Evolutionary conservation across 1,140 invertebrate species (phyloP).

Genomic region (Habropoda laboriosa): DNA sequence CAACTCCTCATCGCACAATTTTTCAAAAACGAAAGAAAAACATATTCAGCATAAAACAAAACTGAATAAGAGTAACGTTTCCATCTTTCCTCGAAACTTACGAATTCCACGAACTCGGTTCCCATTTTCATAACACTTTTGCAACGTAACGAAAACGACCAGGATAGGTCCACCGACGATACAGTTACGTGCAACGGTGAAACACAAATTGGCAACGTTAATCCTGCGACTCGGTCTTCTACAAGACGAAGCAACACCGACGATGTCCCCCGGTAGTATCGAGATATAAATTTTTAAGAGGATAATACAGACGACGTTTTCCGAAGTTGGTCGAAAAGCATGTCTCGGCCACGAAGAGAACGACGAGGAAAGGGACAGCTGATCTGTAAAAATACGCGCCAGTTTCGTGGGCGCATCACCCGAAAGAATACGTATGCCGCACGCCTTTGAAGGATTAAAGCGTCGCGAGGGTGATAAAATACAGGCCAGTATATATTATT

Average conservation of each 20-base stretch:
- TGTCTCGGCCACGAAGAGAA: neutral
- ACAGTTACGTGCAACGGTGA: neutral
- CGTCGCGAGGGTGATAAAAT: constrained; percentile 14
- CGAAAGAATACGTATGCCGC: neutral
- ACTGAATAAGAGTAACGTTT: too few relatives aligned
- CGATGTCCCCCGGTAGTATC: neutral
- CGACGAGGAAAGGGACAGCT: neutral
- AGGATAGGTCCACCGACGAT: neutral
- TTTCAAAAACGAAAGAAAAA: too few relatives aligned
- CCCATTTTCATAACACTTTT: too few relatives aligned
- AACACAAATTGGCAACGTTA: constrained; percentile 13
- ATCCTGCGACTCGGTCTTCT: neutral
- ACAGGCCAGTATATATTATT: neutral
- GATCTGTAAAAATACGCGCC: neutral
- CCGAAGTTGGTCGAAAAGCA: neutral
- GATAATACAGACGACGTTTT: neutral
- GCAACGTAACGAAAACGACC: neutral
- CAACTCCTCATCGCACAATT: too few relatives aligned
- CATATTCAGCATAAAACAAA: too few relatives aligned
- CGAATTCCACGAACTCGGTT: too few relatives aligned
- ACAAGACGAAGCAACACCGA: neutral
- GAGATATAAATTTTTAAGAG: neutral
- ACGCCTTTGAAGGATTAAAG: constrained; percentile 19
- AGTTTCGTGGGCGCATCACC: neutral
- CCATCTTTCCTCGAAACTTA: too few relatives aligned